phyloP scores from a whole-genome alignment of 2,797 vertebrate genomes.

The Euphonia xanthogaster region DNA sequence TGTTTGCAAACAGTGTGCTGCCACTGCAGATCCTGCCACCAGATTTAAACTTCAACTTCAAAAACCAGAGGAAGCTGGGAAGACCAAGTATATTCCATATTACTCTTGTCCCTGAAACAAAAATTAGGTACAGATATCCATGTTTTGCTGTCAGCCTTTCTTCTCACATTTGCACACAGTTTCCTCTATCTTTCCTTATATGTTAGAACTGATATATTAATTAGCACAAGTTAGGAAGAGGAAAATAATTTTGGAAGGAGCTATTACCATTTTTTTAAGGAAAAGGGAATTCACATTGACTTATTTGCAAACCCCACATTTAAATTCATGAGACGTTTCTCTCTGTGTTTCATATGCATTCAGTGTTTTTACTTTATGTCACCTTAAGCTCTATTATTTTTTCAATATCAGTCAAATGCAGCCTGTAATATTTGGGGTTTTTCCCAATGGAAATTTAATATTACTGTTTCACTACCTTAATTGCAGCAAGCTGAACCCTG shows the following conservation, averaged over 20 bases:
- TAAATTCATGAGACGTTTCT: neutral
- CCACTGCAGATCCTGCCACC: neutral
- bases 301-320: neutral
- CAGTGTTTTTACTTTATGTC: neutral
- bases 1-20: neutral
- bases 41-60: neutral
- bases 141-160: neutral
- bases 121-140: neutral
- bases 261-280: neutral
- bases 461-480: neutral
- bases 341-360: neutral
- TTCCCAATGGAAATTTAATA: neutral
- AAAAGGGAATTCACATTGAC: neutral
- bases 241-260: neutral
- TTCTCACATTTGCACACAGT: neutral
- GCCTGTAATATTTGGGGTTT: neutral
- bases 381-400: neutral
- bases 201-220: neutral
- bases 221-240: neutral
- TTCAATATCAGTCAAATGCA: neutral
- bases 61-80: neutral
- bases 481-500: neutral
- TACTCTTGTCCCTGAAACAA: neutral
- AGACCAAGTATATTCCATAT: neutral
- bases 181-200: neutral